A percentile compares a stretch with the other conserved stretches of the same genome.
Evolutionary conservation across 2,113 vertebrate genomes (phyloP).

Genomic region (Bucco capensis): DNA sequence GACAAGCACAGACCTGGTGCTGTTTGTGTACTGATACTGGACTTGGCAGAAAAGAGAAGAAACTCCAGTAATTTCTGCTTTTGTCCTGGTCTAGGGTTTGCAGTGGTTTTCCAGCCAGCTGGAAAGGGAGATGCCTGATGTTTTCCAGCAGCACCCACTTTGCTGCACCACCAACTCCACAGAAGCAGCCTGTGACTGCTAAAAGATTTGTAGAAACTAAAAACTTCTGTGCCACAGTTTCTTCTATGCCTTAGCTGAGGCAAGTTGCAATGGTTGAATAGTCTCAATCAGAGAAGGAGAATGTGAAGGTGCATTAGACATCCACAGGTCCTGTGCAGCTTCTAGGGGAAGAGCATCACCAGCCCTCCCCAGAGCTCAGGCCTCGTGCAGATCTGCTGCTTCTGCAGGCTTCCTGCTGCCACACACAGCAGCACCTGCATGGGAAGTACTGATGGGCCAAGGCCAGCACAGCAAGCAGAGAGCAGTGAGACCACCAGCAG

Average conservation of each 20-base stretch:
- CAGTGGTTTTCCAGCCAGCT: not conserved
- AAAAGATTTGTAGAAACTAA: not conserved
- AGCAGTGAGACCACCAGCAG: accelerated
- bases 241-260: not conserved
- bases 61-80: not conserved
- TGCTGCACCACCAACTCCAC: not conserved
- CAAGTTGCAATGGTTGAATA: not conserved
- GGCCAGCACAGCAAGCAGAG: accelerated
- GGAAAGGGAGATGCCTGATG: not conserved
- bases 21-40: not conserved
- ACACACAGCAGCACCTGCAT: not conserved
- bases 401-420: not conserved
- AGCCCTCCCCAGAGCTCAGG: not conserved
- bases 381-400: not conserved
- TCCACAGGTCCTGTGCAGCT: accelerated
- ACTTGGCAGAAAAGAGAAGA: not conserved
- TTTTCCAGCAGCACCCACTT: not conserved
- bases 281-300: not conserved
- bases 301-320: not conserved
- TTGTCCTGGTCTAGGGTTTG: not conserved
- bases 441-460: not conserved
- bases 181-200: not conserved
- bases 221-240: not conserved
- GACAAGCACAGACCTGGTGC: slow-evolving; percentile 51
- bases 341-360: not conserved